Evolutionary conservation across 2,797 vertebrate genomes (phyloP), one percentile per base, ranked within the genome.

Genomic region (Sciurus vulgaris): DNA sequence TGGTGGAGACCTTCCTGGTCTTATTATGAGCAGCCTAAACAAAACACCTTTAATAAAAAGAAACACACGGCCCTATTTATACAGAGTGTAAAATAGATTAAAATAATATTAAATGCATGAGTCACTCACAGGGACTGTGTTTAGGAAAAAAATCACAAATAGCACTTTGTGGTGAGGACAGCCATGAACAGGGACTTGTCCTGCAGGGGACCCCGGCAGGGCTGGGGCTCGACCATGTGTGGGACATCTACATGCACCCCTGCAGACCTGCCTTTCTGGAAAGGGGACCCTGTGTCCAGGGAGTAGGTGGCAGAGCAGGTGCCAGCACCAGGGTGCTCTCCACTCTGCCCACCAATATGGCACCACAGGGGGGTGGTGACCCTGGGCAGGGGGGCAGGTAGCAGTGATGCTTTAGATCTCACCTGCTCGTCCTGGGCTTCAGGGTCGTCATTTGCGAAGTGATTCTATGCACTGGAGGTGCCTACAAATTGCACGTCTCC

Each of bases 51-150:
- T 97, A 91, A 87, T 59, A 78, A 95, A 95, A 74, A 93, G 96
- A 28, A 81, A 96, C 84, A 85, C 5, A 47, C 30, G 56, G 86
- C 51, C 8, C 74, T 70, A 76, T 61, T 97, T 91, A 56, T 92
- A 94, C 70, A 93, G 89, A 38, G 74, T 76, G 78, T 92, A 95
- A 96, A 97, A 94, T 82, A 95, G 95, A 97, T 94, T 96, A 92
- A 98, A 96, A 96, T 97, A 88, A 97, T 96, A 94, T 93, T 86
- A 95, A 94, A 86, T 92, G 94, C 8, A 2, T 49, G 13, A 92
- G 92, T 96, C 96, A 97, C 49, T 81, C 91, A 38, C 47, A 72
- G 70, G 44, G 26, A 86, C 87, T 38, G 69, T 87, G 49, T 89
- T 86, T 93, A 82, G 87, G 61, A 18, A 10, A 30, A 92, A 88